Evolutionary conservation across 2,113 vertebrate genomes (phyloP), one percentile per base, ranked within the genome.

Genomic region (Talpa occidentalis): DNA sequence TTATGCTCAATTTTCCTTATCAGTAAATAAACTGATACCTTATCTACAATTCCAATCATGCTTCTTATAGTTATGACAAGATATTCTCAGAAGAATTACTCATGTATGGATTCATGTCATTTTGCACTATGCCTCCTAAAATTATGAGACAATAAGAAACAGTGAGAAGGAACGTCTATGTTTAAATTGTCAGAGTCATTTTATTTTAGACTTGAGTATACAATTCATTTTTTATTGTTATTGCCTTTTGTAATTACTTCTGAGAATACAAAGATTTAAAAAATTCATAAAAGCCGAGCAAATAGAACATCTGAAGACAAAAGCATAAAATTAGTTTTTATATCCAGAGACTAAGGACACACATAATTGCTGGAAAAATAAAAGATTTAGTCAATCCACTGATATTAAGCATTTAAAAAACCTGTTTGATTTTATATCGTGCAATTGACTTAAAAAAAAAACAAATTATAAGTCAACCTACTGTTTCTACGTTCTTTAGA

Each of bases 201-300:
- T 95, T 64, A 90, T 77, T 94, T 94, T 77, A 95, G 84, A 78
- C 35, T 52, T 1, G 32, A 90, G 35, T 60, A 67, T 28, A 40
- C 22, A 59, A 88, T 54, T 72, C 37, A 87, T 91, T 93, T 84
- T 92, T 95, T 92, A 92, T 73, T 93, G 40, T n/a, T 88, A 56
- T 42, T 95, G 59, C n/a, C 88, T 78, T 94, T 87, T 94, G 56
- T 86, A 97, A 95, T 95, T 94, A 94, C 83, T 87, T 94, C 28
- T 95, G 79, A 95, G 62, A 91, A 32, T 70, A 85, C 21, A 52
- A 0, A 89, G 30, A 79, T 69, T 93, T 54, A 87, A 94, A 90
- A 44, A 69, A 87, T 79, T 91, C 56, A 94, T 90, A 94, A 96
- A 95, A 91, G 67, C 72, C 73, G 89, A 95, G 83, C 47, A 95